Evolutionary conservation across 1,140 invertebrate genomes (phyloP).

Genomic region (Wiebesia pumilae): DNA sequence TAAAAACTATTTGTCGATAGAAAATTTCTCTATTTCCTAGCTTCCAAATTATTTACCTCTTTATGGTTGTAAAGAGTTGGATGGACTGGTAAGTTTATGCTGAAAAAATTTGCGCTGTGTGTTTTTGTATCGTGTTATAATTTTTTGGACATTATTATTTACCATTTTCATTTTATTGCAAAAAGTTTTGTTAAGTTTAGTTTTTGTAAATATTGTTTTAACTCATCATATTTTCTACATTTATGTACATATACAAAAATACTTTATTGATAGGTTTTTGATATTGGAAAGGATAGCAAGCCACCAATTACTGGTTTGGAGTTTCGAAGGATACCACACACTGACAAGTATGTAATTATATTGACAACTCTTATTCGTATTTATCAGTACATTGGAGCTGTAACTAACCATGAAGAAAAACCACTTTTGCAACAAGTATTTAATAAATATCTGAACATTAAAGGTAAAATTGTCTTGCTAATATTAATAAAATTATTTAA

Average conservation of each 20-base stretch:
- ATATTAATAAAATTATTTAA: too few species aligned
- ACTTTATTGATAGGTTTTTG: constrained; percentile 82
- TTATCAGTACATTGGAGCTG: constrained; percentile 89
- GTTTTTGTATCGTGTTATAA: constrained; percentile 20
- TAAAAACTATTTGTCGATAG: constrained; percentile 37
- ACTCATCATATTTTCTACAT: background rate
- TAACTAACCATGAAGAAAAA: constrained; percentile 83
- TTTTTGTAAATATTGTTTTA: background rate
- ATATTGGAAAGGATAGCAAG: constrained; percentile 83
- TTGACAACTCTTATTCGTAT: constrained; percentile 88
- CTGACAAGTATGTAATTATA: constrained; percentile 86
- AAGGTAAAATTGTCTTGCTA: constrained; percentile 74
- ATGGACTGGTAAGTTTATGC: constrained; percentile 80
- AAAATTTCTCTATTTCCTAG: constrained; percentile 70
- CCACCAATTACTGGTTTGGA: constrained; percentile 91
- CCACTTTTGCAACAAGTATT: constrained; percentile 89
- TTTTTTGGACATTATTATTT: constrained; percentile 25
- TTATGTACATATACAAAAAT: background rate
- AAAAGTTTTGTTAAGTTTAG: constrained; percentile 50
- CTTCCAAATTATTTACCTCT: constrained; percentile 84
- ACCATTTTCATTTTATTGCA: constrained; percentile 25
- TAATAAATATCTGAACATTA: constrained; percentile 84
- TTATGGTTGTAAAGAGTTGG: constrained; percentile 82
- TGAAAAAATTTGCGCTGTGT: constrained; percentile 27
- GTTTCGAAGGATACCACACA: constrained; percentile 83